Percentiles rank a stretch among this genome's conserved stretches.
Conservation (phyloP, 2,888 invertebrate genomes). For the Drosophila pseudotakahashii region DNA sequence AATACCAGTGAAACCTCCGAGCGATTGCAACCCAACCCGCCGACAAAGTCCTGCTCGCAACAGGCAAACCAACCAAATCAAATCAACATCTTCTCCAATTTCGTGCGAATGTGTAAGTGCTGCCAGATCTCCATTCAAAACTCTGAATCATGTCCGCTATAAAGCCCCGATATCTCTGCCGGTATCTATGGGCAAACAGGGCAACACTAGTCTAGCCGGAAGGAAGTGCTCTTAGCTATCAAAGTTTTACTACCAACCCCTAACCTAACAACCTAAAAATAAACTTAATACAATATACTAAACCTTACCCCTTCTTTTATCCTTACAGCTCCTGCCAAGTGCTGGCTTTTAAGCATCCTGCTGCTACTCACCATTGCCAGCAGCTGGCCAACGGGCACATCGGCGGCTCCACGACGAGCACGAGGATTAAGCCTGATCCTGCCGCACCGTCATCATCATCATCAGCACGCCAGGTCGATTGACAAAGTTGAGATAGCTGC, state of each 20-base stretch:
- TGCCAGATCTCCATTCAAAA: too few relatives aligned
- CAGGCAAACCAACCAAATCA: neutral
- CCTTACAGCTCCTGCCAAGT: constrained; percentile 25
- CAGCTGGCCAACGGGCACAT: constrained; percentile 33
- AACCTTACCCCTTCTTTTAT: too few relatives aligned
- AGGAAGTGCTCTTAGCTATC: too few relatives aligned
- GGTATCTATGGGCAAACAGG: neutral
- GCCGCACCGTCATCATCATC: neutral
- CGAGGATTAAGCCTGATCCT: constrained; percentile 47
- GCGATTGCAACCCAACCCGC: constrained; percentile 7
- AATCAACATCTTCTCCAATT: neutral
- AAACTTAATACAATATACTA: too few relatives aligned
- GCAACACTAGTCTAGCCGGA: too few relatives aligned
- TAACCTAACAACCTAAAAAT: too few relatives aligned
- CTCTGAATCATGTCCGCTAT: constrained; percentile 15
- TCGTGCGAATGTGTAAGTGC: constrained; percentile 16
- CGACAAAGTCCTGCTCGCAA: neutral
- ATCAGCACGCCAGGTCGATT: neutral
- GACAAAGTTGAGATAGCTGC: too few relatives aligned
- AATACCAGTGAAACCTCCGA: neutral
- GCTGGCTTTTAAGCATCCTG: constrained; percentile 25
- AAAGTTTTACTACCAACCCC: too few relatives aligned
- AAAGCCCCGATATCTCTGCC: neutral
- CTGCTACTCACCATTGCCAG: constrained; percentile 32
- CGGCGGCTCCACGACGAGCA: constrained; percentile 49